These are phyloP conservation scores for Acrocyrtus sp. DNA, from an alignment of 2,888 invertebrate genomes.

Conservation along the genomic window DNA sequence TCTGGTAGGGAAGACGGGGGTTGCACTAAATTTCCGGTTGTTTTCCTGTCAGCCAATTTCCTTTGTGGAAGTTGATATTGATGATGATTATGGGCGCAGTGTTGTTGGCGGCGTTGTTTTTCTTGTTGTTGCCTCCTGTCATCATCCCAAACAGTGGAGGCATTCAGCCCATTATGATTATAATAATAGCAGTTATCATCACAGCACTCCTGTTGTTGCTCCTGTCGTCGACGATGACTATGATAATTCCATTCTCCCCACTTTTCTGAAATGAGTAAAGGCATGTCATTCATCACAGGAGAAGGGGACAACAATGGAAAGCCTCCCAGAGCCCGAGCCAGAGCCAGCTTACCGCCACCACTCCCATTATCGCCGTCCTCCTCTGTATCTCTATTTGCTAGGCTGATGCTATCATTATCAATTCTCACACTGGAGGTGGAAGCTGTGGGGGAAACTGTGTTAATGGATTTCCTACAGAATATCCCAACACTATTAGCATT, in stretches of 20 bases:
- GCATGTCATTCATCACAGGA: too few species aligned
- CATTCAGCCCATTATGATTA: conserved; percentile 1
- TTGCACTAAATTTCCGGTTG: too few species aligned
- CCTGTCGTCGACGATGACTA: not conserved
- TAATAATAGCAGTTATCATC: conserved; percentile 10
- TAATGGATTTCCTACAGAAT: conserved; percentile 35
- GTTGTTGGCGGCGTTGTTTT: too few species aligned
- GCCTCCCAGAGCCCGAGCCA: too few species aligned
- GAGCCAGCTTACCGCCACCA: conserved; percentile 3
- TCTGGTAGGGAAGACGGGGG: too few species aligned
- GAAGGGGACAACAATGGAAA: too few species aligned
- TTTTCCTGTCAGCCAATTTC: conserved; percentile 10
- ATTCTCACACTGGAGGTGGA: not conserved
- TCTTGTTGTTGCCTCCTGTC: conserved; percentile 25
- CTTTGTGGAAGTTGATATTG: too few species aligned
- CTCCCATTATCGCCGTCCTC: conserved; percentile 5
- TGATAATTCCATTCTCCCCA: not conserved
- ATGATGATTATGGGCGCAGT: too few species aligned
- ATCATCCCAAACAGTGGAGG: conserved; percentile 26
- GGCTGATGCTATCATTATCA: too few species aligned
- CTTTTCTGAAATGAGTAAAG: too few species aligned
- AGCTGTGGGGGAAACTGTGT: not conserved
- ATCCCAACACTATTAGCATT: conserved; percentile 16
- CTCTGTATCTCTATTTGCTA: not conserved
- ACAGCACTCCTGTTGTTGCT: conserved; percentile 5